Evolutionary conservation across 2,113 vertebrate species (phyloP).

Genomic region (Microcebus ravelobensis): DNA sequence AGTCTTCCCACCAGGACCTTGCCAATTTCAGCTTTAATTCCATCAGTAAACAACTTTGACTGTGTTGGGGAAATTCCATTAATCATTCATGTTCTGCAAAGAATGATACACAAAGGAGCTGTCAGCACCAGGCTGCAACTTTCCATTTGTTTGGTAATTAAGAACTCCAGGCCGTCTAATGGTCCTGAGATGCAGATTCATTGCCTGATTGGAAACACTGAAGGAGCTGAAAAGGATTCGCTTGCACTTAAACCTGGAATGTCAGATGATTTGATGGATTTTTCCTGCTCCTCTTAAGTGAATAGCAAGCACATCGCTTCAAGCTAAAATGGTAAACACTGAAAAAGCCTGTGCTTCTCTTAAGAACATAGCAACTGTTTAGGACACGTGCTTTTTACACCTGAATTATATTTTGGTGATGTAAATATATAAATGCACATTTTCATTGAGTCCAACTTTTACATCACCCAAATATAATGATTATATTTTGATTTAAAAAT

Average conservation of each 20-base stretch:
- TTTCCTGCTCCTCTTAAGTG: neutral
- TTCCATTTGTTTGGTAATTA: constrained; percentile 89
- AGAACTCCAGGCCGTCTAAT: constrained; percentile 83
- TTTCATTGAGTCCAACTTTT: neutral
- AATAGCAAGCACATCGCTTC: neutral
- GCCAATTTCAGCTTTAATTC: constrained; percentile 88
- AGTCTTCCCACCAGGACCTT: constrained; percentile 85
- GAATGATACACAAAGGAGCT: constrained; percentile 88
- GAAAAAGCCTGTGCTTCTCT: neutral
- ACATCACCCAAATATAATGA: neutral
- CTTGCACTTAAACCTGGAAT: constrained; percentile 53
- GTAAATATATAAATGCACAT: neutral
- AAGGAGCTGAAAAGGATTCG: constrained; percentile 65
- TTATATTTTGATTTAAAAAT: neutral
- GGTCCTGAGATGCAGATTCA: constrained; percentile 78
- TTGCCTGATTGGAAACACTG: constrained; percentile 72
- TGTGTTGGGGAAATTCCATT: constrained; percentile 89
- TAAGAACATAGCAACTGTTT: neutral
- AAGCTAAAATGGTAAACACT: neutral
- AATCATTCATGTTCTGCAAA: constrained; percentile 89
- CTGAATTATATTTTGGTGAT: neutral
- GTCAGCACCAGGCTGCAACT: constrained; percentile 84
- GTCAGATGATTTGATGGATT: neutral
- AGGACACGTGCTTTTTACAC: neutral
- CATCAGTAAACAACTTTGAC: constrained; percentile 89